Conservation (phyloP, 2,797 vertebrate genomes). For the Ctenosaura bakeri region DNA sequence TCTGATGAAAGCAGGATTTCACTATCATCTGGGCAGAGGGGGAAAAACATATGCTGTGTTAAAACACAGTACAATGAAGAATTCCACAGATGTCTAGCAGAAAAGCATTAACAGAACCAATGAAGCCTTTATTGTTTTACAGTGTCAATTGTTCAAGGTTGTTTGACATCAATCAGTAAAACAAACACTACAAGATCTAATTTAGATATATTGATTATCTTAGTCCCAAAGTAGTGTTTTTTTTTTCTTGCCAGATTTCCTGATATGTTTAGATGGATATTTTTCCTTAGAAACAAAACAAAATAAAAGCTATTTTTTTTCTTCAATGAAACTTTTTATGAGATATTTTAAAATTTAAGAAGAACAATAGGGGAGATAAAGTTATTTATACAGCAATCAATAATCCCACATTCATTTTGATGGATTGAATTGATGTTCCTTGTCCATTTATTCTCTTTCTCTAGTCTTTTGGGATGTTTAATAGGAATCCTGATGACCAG, state of each 20-base stretch:
- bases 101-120: not conserved
- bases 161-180: not conserved
- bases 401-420: not conserved
- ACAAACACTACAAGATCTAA: conserved; percentile 17
- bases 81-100: conserved; percentile 12
- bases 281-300: too few species aligned
- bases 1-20: not conserved
- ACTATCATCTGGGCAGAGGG: not conserved
- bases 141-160: not conserved
- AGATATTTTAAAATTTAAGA: too few species aligned
- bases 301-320: too few species aligned
- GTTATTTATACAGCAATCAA: not conserved
- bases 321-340: not conserved
- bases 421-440: not conserved
- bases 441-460: not conserved
- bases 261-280: not conserved
- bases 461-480: not conserved
- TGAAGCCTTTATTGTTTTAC: not conserved
- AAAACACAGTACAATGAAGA: not conserved
- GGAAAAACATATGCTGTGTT: too few species aligned
- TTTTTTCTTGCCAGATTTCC: not conserved
- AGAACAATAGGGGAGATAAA: not conserved
- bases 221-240: not conserved
- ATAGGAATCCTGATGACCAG: not conserved
- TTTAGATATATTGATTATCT: conserved; percentile 2